Evolutionary conservation across 2,888 invertebrate genomes (phyloP).

Genomic region (Linnaemya vulpina): DNA sequence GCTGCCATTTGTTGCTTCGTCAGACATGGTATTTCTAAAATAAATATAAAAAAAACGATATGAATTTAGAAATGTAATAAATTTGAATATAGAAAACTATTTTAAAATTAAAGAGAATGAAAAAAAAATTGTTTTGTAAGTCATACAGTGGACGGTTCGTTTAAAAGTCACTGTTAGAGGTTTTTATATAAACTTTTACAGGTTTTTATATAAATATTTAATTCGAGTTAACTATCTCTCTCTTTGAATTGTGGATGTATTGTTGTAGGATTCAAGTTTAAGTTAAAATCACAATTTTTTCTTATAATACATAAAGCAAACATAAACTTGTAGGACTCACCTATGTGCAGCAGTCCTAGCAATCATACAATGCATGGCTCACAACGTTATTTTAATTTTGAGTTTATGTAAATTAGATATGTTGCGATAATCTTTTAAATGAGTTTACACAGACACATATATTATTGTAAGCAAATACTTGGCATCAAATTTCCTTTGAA

Average conservation of each 20-base stretch:
- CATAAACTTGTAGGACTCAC: conserved; percentile 70
- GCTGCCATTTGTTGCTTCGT: conserved; percentile 76
- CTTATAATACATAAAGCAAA: neutral
- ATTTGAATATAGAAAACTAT: no score
- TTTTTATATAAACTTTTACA: neutral
- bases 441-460: neutral
- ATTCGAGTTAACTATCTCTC: no score
- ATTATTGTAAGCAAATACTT: no score
- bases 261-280: no score
- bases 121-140: no score
- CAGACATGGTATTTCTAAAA: conserved; percentile 77
- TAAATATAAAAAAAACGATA: conserved; percentile 29
- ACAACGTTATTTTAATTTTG: neutral
- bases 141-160: no score
- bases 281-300: no score
- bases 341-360: conserved; percentile 76
- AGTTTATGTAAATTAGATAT: neutral
- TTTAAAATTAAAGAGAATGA: no score
- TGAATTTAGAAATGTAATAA: neutral
- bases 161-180: no score
- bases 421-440: neutral
- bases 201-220: neutral
- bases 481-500: no score
- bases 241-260: no score
- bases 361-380: conserved; percentile 74